phyloP scores from a whole-genome alignment of 2,797 vertebrate genomes.

The Salmo trutta region DNA sequence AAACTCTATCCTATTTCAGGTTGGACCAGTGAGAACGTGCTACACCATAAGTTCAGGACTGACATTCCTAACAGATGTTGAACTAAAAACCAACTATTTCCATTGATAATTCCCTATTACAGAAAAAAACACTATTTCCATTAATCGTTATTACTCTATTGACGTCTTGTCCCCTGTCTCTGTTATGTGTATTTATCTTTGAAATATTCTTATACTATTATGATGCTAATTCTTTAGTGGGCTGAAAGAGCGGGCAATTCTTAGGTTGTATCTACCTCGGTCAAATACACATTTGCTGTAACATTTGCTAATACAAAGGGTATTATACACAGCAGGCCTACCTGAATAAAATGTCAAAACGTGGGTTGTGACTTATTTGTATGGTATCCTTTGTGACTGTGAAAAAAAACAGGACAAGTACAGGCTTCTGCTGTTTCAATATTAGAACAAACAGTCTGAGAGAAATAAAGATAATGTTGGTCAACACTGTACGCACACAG shows the following conservation, averaged over 20 bases:
- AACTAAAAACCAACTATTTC: too few species aligned
- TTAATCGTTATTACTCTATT: too few species aligned
- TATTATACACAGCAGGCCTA: neutral
- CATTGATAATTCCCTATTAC: too few species aligned
- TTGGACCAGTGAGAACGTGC: too few species aligned
- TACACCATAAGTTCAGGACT: too few species aligned
- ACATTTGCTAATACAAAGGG: neutral
- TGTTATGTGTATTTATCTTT: too few species aligned
- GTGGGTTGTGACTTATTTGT: neutral
- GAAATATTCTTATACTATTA: neutral
- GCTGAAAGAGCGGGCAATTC: neutral
- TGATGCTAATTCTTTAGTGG: slow-evolving; percentile 2
- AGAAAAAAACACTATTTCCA: too few species aligned
- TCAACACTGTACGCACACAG: slow-evolving; percentile 18
- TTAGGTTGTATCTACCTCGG: neutral
- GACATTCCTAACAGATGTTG: too few species aligned
- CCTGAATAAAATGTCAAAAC: neutral
- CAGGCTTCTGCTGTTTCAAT: neutral
- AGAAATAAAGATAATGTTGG: neutral
- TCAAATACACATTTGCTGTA: neutral
- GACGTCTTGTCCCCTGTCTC: too few species aligned
- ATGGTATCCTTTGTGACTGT: neutral
- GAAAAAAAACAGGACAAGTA: slow-evolving; percentile 1
- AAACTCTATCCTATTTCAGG: too few species aligned
- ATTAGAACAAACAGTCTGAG: neutral